Base-by-base conservation (phyloP, 2,113 vertebrate genomes). In the Phyllostomus discolor region DNA sequence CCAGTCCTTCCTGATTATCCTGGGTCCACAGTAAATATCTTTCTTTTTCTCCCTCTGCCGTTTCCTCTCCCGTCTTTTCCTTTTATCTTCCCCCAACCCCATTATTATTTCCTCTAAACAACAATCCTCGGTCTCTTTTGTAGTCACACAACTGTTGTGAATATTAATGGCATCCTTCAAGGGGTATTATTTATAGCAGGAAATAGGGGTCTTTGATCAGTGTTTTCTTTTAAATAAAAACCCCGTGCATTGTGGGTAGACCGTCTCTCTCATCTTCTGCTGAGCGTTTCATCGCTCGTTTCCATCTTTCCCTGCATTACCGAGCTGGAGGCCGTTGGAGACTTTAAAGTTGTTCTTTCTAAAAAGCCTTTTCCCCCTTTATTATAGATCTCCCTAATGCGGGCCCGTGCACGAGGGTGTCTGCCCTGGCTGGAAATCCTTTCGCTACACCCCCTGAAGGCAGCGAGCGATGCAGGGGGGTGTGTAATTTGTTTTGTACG, bases 401-500 rank as follows among this genome's bases (percentile, higher is more conserved):
- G 91, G 95, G 87, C 95, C 98, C 91, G 88, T 57, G 91, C 95
- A 97, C 88, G 96, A 97, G 67, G 95, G 98, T 98, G 98, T 98
- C 97, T 98, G 96, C 41, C 97, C 97, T 98, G 96, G 85, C 91
- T 97, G 96, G 94, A 97, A 97, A 97, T 98, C 97, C 95, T 98
- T 98, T 98, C 91, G 97, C 97, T 97, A 97, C 94, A 92, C 97
- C 98, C 98, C 98, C 98, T 97, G 95, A 98, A 98, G 98, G 98
- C 98, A 98, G 97, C 97, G 97, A 98, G 97, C 95, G 97, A 98
- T 98, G 98, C 98, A 97, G 97, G 94, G 98, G 97, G 98, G 98
- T 85, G n/a, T 98, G 98, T 98, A 98, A 98, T 98, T 98, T 98
- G 98, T 98, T 98, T 98, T 98, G 98, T 98, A 98, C 97, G 97